These are phyloP conservation scores for Asobara japonica DNA, from an alignment of 1,140 invertebrate species.

Conservation along the genomic window DNA sequence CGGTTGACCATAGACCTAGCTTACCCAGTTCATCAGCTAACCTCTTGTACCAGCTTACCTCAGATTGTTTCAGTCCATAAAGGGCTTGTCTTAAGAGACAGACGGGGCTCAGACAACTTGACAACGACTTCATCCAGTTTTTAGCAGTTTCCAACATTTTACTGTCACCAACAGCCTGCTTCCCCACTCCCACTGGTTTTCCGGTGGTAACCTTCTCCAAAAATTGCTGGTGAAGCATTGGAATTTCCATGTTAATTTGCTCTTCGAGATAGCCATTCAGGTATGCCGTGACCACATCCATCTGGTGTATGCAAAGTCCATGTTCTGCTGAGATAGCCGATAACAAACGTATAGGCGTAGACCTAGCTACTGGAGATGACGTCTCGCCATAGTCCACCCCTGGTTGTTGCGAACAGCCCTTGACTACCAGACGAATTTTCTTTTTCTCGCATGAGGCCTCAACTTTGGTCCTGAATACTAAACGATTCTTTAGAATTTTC, in stretches of 20 bases:
- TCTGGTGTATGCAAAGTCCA: conserved; percentile 42
- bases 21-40: neutral
- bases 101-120: neutral
- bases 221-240: conserved; percentile 39
- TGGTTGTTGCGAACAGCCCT: conserved; percentile 52
- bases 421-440: conserved; percentile 57
- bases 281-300: conserved; percentile 62
- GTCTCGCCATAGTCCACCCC: conserved; percentile 58
- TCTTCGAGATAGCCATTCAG: conserved; percentile 59
- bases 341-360: conserved; percentile 50
- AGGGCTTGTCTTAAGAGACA: conserved; percentile 27
- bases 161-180: neutral
- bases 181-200: neutral
- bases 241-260: conserved; percentile 58
- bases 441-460: conserved; percentile 32
- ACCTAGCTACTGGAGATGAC: conserved; percentile 51
- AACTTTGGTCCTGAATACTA: neutral
- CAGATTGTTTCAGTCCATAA: conserved; percentile 36
- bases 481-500: neutral
- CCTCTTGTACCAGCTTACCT: neutral
- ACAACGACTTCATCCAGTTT: neutral
- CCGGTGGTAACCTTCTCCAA: neutral
- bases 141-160: neutral
- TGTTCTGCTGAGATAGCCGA: conserved; percentile 48
- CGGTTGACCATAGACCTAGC: neutral